Evolutionary conservation across 2,888 invertebrate species (phyloP).

Genomic region (Panzeria rudis): DNA sequence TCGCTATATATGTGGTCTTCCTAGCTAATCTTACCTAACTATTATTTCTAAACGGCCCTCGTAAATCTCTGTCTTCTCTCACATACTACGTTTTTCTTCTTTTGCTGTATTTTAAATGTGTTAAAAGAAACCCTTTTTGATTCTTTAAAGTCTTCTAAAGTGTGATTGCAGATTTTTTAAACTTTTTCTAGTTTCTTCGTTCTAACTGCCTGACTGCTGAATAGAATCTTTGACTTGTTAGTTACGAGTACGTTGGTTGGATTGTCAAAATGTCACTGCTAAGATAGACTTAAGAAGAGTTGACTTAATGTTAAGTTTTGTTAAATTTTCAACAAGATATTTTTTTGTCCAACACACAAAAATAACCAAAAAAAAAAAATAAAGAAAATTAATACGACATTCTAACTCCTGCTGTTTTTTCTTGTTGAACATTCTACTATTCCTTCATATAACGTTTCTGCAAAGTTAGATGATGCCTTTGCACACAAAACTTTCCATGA

Average conservation of each 20-base stretch:
- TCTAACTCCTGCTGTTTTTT: slow-evolving; percentile 60
- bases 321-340: slow-evolving; percentile 42
- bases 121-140: slow-evolving; percentile 58
- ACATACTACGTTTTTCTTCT: background rate
- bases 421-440: slow-evolving; percentile 24
- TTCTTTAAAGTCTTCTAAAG: slow-evolving; percentile 52
- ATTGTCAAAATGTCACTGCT: slow-evolving; percentile 66
- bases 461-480: slow-evolving; percentile 14
- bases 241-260: slow-evolving; percentile 11
- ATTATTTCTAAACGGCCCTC: background rate
- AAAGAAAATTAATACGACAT: slow-evolving; percentile 43
- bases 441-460: background rate
- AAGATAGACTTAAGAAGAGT: slow-evolving; percentile 57
- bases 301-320: slow-evolving; percentile 59
- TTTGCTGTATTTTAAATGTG: slow-evolving; percentile 41
- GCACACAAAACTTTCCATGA: slow-evolving; percentile 13
- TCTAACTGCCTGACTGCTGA: slow-evolving; percentile 15
- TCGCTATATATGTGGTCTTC: too few relatives aligned
- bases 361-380: slow-evolving; percentile 30
- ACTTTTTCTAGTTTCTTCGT: slow-evolving; percentile 2
- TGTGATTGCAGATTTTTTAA: slow-evolving; percentile 55
- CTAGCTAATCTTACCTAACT: background rate
- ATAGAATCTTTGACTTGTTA: slow-evolving; percentile 38
- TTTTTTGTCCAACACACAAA: slow-evolving; percentile 2
- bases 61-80: background rate